Percentiles rank a stretch among this genome's conserved stretches.
phyloP scores from a whole-genome alignment of 1,140 invertebrate species.

The Adoxophyes honmai region DNA sequence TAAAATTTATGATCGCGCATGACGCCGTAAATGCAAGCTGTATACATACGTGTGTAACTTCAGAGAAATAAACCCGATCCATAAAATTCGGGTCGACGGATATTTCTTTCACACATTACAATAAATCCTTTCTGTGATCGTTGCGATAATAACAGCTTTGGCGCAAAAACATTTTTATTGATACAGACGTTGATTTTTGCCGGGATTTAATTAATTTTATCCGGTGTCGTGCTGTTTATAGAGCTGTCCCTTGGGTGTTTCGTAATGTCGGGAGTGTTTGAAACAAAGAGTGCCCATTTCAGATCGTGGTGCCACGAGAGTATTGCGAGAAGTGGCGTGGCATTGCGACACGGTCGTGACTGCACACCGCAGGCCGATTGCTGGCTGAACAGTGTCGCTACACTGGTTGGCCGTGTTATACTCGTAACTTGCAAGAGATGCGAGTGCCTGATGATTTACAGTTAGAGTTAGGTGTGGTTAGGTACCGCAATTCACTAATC shows the following conservation, averaged over 20 bases:
- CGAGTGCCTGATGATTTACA: background rate
- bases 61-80: slow-evolving; percentile 34
- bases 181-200: too few relatives aligned
- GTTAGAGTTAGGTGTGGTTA: too few relatives aligned
- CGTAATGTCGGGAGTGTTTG: too few relatives aligned
- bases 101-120: slow-evolving; percentile 32
- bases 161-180: too few relatives aligned
- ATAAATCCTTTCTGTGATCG: slow-evolving; percentile 24
- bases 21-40: slow-evolving; percentile 43
- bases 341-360: slow-evolving; percentile 55
- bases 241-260: too few relatives aligned
- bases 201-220: too few relatives aligned
- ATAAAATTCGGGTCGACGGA: slow-evolving; percentile 42
- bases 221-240: too few relatives aligned
- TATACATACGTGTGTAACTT: slow-evolving; percentile 14
- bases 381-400: slow-evolving; percentile 31
- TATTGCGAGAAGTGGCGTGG: slow-evolving; percentile 36
- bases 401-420: slow-evolving; percentile 27
- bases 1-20: slow-evolving; percentile 57
- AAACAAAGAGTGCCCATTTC: slow-evolving; percentile 18
- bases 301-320: slow-evolving; percentile 29
- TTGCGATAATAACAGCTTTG: background rate
- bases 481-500: too few relatives aligned
- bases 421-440: slow-evolving; percentile 17
- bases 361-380: slow-evolving; percentile 25